Evolutionary conservation across 1,140 invertebrate species (phyloP).

Genomic region (Megathymus violae): DNA sequence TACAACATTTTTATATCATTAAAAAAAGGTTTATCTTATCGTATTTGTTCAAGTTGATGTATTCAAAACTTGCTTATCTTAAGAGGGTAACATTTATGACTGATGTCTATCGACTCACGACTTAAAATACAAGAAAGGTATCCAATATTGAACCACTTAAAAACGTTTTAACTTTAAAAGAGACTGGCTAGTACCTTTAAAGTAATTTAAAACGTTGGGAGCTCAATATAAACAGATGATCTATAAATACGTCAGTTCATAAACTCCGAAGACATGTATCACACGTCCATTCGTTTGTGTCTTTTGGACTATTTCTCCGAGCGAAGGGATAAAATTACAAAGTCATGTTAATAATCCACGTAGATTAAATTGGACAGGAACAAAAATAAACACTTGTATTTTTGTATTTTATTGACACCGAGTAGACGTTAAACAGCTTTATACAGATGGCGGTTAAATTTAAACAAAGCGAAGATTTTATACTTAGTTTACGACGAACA

Average conservation of each 20-base stretch:
- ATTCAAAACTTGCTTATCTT: not conserved
- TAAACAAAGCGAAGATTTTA: not conserved
- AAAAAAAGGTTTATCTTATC: no score
- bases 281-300: slow-evolving; percentile 3
- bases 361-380: slow-evolving; percentile 8
- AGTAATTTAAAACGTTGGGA: slow-evolving; percentile 44
- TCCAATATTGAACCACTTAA: slow-evolving; percentile 30
- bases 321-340: slow-evolving; percentile 25
- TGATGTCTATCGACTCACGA: not conserved
- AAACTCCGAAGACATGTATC: slow-evolving; percentile 33
- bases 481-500: not conserved
- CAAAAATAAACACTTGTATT: slow-evolving; percentile 3
- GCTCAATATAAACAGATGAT: slow-evolving; percentile 41
- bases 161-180: slow-evolving; percentile 36
- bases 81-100: not conserved
- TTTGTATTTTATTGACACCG: not conserved
- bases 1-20: no score
- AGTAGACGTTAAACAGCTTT: not conserved
- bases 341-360: slow-evolving; percentile 22
- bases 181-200: slow-evolving; percentile 36
- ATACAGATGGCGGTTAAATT: not conserved
- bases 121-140: slow-evolving; percentile 5
- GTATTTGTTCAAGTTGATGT: slow-evolving; percentile 12
- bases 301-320: slow-evolving; percentile 22
- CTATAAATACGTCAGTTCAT: slow-evolving; percentile 43